Percentiles rank a stretch among this genome's conserved stretches.
Evolutionary conservation across 2,113 vertebrate species (phyloP).

Genomic region (Clinocottus analis): DNA sequence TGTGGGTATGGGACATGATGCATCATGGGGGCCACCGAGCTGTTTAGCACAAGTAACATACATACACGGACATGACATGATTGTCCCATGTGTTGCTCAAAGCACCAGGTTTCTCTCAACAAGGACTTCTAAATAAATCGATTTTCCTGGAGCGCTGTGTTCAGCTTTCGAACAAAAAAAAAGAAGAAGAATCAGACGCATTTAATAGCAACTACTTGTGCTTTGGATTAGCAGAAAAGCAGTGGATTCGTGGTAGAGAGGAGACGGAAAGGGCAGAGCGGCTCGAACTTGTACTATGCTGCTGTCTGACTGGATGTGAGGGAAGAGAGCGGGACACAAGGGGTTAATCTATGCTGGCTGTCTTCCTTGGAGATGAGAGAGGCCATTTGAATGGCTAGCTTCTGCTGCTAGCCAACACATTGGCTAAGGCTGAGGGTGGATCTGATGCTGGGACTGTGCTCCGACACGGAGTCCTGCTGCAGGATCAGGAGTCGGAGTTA

Average conservation of each 20-base stretch:
- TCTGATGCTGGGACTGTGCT: slow-evolving; percentile 79
- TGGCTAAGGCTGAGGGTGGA: slow-evolving; percentile 92
- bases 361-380: slow-evolving; percentile 78
- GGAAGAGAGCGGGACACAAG: slow-evolving; percentile 45
- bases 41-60: too few relatives aligned
- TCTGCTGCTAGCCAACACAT: slow-evolving; percentile 85
- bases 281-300: slow-evolving; percentile 7
- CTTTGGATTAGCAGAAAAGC: background rate
- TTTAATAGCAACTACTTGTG: slow-evolving; percentile 7
- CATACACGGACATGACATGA: too few relatives aligned
- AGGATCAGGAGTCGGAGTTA: slow-evolving; percentile 70
- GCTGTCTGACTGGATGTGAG: slow-evolving; percentile 20
- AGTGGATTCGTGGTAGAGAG: background rate
- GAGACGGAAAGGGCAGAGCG: slow-evolving; percentile 9
- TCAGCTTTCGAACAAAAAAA: background rate
- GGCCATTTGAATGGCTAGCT: slow-evolving; percentile 83
- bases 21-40: too few relatives aligned
- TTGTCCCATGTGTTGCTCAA: background rate
- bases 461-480: slow-evolving; percentile 82
- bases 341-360: slow-evolving; percentile 79
- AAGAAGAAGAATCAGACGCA: background rate
- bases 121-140: background rate
- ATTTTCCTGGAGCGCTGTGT: background rate
- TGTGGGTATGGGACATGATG: slow-evolving; percentile 35
- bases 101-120: background rate